Conservation (phyloP, 2,888 invertebrate species). For the Parasteatoda lunata region DNA sequence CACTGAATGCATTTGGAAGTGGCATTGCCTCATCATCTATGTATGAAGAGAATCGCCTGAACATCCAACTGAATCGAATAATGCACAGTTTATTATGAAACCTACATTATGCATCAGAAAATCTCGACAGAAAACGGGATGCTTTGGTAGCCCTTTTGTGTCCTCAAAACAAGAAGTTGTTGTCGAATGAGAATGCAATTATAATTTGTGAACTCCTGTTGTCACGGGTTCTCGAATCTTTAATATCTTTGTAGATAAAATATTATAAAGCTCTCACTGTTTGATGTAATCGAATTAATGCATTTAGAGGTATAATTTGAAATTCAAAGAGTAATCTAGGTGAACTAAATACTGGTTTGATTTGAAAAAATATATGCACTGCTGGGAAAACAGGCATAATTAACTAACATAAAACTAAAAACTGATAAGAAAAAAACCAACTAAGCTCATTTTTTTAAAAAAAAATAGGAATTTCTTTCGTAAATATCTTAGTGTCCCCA, state of each 20-base stretch:
- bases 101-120: conserved; percentile 41
- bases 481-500: conserved; percentile 16
- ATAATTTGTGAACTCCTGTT: conserved; percentile 5
- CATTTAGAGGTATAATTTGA: too few species aligned
- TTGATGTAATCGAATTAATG: too few species aligned
- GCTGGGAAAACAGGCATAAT: too few species aligned
- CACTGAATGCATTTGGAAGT: conserved; percentile 36
- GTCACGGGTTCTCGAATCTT: neutral
- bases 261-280: too few species aligned
- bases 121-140: conserved; percentile 21
- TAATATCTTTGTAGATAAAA: neutral
- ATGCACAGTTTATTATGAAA: conserved; percentile 48
- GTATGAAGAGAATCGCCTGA: conserved; percentile 20
- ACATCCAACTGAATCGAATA: conserved; percentile 19
- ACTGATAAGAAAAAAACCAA: too few species aligned
- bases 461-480: too few species aligned
- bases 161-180: neutral
- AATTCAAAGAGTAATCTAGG: too few species aligned
- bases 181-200: conserved; percentile 23
- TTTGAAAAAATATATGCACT: too few species aligned
- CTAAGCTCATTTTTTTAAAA: too few species aligned
- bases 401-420: too few species aligned
- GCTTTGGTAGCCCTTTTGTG: conserved; percentile 19
- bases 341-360: too few species aligned
- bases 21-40: conserved; percentile 48